Evolutionary conservation across 2,113 vertebrate species (phyloP).

Genomic region (Hemiscyllium ocellatum): DNA sequence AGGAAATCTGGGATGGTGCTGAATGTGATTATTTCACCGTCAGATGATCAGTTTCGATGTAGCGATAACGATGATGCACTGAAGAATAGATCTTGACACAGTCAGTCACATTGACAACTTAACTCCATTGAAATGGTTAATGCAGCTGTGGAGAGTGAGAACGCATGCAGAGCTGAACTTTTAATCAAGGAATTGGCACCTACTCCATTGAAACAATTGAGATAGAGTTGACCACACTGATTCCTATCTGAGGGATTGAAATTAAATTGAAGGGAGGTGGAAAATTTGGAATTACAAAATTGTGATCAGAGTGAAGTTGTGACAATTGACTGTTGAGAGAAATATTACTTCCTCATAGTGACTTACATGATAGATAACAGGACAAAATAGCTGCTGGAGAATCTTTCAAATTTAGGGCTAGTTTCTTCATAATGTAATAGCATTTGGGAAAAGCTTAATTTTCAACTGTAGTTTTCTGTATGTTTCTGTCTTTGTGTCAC

Average conservation of each 20-base stretch:
- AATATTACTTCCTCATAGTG: not conserved
- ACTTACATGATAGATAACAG: not conserved
- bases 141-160: not conserved
- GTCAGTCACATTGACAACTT: not conserved
- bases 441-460: not conserved
- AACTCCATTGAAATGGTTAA: not conserved
- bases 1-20: not conserved
- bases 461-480: not conserved
- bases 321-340: not conserved
- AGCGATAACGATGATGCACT: not conserved
- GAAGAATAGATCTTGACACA: not conserved
- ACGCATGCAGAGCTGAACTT: not conserved
- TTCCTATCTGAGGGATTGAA: not conserved
- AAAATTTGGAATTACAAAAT: not conserved
- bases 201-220: not conserved
- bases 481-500: not conserved
- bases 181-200: not conserved
- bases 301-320: not conserved
- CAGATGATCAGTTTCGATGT: not conserved
- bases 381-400: not conserved
- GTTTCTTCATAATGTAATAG: not conserved
- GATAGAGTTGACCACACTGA: not conserved
- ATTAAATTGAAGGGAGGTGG: not conserved
- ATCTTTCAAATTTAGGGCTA: not conserved
- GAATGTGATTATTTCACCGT: not conserved